Conservation (phyloP, 2,888 invertebrate species). For the Hypselothyrea guttata region DNA sequence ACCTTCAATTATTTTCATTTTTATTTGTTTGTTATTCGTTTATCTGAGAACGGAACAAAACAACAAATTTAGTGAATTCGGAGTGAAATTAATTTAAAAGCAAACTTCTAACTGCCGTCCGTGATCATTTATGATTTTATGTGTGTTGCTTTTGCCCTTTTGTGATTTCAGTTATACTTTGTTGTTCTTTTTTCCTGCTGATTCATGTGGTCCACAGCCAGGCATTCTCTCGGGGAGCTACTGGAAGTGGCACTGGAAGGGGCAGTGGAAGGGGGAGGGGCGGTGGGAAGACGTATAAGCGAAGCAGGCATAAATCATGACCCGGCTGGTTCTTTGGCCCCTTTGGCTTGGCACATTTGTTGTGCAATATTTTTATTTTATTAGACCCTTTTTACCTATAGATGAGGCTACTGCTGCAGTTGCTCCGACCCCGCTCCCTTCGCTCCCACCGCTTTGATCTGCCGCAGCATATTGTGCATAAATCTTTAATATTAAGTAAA, state of each 20-base stretch:
- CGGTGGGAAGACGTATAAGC: conserved; percentile 1
- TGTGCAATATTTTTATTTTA: conserved; percentile 68
- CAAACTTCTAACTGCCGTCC: conserved; percentile 20
- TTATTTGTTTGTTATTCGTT: conserved; percentile 43
- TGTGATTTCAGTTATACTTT: conserved; percentile 20
- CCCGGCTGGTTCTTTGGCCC: conserved; percentile 11
- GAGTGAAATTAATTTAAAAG: conserved; percentile 42
- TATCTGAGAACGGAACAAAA: conserved; percentile 32
- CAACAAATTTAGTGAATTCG: conserved; percentile 41
- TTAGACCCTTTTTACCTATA: conserved; percentile 57
- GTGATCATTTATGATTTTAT: conserved; percentile 58
- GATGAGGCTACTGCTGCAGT: conserved; percentile 28
- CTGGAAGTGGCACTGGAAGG: neutral
- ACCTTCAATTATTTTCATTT: conserved; percentile 37
- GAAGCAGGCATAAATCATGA: conserved; percentile 54
- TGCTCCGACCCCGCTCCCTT: neutral
- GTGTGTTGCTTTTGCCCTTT: conserved; percentile 16
- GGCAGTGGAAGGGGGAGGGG: conserved; percentile 2
- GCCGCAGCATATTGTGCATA: conserved; percentile 62
- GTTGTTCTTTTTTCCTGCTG: conserved; percentile 37
- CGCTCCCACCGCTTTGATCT: conserved; percentile 13
- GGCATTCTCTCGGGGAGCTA: neutral
- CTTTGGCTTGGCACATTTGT: conserved; percentile 39
- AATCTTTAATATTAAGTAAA: conserved; percentile 74
- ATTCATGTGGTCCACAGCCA: conserved; percentile 39